A percentile compares a stretch with the other conserved stretches of the same genome.
Conservation (phyloP, 2,888 invertebrate genomes). For the Ecdyonurus torrentis region DNA sequence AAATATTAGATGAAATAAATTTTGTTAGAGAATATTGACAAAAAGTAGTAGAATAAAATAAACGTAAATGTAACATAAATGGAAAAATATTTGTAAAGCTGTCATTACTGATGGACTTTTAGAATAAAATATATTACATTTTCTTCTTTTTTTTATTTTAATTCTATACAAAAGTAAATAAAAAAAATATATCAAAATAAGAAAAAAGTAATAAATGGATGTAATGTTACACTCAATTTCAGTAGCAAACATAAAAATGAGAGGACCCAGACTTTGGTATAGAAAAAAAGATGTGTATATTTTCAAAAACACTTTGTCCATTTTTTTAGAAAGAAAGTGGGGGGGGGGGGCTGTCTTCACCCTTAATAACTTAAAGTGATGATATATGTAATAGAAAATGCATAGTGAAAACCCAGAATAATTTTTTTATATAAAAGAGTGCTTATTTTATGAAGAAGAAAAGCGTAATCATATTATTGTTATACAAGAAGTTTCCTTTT, state of each 20-base stretch:
- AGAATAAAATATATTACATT: not conserved
- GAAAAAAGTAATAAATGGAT: not conserved
- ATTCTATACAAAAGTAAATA: not conserved
- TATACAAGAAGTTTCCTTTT: no score
- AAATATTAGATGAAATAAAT: no score
- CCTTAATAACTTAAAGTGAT: not conserved
- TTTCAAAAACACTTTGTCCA: not conserved
- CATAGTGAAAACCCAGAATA: not conserved
- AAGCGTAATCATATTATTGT: no score
- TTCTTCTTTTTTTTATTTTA: not conserved
- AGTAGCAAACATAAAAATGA: no score
- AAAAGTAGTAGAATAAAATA: no score
- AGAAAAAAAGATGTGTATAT: not conserved
- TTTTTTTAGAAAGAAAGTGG: no score
- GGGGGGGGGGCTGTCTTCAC: not conserved
- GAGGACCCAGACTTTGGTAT: no score
- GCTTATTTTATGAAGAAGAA: no score
- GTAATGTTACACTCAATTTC: not conserved
- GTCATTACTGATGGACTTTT: not conserved
- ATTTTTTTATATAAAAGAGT: no score
- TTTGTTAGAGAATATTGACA: no score
- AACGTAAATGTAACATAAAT: not conserved
- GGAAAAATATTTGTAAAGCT: not conserved
- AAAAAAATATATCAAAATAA: not conserved
- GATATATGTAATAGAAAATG: not conserved